phyloP scores from a whole-genome alignment of 2,113 vertebrate genomes.

The Nerophis lumbriciformis region DNA sequence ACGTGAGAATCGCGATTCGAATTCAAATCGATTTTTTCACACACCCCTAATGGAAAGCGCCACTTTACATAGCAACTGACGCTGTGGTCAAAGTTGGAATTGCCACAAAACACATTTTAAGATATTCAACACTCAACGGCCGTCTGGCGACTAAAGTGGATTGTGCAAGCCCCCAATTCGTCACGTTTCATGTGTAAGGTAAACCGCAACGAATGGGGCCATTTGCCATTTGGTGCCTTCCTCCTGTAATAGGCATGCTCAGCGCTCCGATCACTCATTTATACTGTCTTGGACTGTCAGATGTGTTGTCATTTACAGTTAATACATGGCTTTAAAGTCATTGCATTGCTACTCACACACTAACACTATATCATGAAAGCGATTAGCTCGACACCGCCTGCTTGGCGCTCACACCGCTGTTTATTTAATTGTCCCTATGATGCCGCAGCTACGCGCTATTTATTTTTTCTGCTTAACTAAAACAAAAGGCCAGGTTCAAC shows the following conservation, averaged over 20 bases:
- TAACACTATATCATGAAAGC: conserved; percentile 27
- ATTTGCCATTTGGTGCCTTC: no score
- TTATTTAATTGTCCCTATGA: conserved; percentile 72
- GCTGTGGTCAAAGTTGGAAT: no score
- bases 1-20: no score
- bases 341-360: conserved; percentile 39
- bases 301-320: conserved; percentile 45
- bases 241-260: conserved; percentile 11
- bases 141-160: no score
- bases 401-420: conserved; percentile 57
- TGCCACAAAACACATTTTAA: no score
- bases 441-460: conserved; percentile 66
- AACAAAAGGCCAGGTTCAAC: conserved; percentile 68
- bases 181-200: no score
- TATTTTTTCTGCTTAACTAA: conserved; percentile 65
- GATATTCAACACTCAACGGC: no score
- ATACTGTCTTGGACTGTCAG: conserved; percentile 37
- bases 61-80: no score
- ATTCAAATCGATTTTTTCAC: no score
- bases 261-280: conserved; percentile 31
- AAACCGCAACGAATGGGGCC: no score
- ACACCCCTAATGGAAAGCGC: no score
- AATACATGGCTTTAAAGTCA: conserved; percentile 63
- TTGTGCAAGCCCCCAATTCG: no score
- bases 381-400: conserved; percentile 59